Conservation (phyloP, 2,113 vertebrate species). For the Centrocercus urophasianus region DNA sequence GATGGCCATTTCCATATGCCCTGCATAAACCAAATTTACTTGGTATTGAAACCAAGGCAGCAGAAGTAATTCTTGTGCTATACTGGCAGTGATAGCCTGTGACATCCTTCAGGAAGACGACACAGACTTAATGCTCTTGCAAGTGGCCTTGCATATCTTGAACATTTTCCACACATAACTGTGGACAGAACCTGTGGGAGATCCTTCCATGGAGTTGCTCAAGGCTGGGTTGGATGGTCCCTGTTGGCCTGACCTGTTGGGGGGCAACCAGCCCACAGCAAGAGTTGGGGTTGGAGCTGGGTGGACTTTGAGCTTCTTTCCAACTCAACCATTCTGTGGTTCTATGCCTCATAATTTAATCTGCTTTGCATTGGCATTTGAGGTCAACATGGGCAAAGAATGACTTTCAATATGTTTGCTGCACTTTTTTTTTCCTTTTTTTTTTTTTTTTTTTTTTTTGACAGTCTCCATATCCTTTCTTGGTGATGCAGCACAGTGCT, state of each 20-base stretch:
- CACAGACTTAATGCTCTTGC: background rate
- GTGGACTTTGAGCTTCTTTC: background rate
- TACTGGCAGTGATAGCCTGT: background rate
- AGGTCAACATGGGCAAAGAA: background rate
- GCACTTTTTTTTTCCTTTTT: background rate
- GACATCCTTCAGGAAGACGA: background rate
- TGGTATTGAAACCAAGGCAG: background rate
- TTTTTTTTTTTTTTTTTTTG: background rate
- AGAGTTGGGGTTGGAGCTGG: background rate
- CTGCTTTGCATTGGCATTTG: background rate
- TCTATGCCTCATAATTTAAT: background rate
- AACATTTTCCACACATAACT: rapidly evolving
- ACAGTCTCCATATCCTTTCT: background rate
- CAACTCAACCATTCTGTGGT: too few relatives aligned
- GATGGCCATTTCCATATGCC: background rate
- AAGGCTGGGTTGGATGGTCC: background rate
- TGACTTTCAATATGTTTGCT: background rate
- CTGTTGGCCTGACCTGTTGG: background rate
- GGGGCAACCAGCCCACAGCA: background rate
- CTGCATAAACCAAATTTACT: background rate
- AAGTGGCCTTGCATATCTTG: background rate
- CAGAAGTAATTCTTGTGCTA: background rate
- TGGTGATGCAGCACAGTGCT: background rate
- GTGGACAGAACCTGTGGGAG: too few relatives aligned
- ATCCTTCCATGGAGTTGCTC: background rate